Conservation (phyloP, 2,113 vertebrate species). For the Eolophus roseicapilla region DNA sequence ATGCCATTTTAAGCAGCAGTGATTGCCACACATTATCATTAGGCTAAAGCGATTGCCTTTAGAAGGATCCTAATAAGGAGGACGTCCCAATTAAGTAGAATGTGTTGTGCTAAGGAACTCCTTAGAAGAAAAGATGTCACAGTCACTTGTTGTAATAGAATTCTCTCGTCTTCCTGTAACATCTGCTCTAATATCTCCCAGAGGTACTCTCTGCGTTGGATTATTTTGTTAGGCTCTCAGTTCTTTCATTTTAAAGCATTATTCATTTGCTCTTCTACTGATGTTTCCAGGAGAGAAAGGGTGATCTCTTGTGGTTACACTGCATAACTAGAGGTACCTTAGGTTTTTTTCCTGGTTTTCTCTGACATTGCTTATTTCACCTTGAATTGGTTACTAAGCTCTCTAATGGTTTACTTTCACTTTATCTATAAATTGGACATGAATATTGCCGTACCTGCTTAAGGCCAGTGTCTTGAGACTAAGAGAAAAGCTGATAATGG, state of each 20-base stretch:
- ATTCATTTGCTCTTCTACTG: background rate
- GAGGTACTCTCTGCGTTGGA: background rate
- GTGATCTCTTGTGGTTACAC: conserved; percentile 32
- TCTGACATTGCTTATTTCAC: background rate
- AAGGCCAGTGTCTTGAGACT: background rate
- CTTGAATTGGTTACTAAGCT: background rate
- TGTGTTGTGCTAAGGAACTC: conserved; percentile 15
- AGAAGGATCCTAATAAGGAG: conserved; percentile 21
- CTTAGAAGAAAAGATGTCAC: background rate
- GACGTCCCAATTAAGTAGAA: conserved; percentile 12
- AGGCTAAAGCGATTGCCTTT: conserved; percentile 15
- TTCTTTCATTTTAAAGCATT: background rate
- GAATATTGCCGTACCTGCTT: background rate
- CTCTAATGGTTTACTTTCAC: background rate
- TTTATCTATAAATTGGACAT: background rate
- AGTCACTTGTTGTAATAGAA: background rate
- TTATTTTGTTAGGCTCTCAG: background rate
- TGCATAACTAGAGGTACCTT: background rate
- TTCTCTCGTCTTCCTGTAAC: background rate
- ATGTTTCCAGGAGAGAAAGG: conserved; percentile 1
- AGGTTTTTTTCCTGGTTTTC: background rate
- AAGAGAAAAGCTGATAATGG: background rate
- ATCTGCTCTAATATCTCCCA: background rate
- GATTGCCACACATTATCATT: conserved; percentile 54
- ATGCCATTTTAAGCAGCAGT: conserved; percentile 44